A percentile compares a stretch with the other conserved stretches of the same genome.
phyloP scores from a whole-genome alignment of 2,797 vertebrate species.

The Sebastes paucispinis region DNA sequence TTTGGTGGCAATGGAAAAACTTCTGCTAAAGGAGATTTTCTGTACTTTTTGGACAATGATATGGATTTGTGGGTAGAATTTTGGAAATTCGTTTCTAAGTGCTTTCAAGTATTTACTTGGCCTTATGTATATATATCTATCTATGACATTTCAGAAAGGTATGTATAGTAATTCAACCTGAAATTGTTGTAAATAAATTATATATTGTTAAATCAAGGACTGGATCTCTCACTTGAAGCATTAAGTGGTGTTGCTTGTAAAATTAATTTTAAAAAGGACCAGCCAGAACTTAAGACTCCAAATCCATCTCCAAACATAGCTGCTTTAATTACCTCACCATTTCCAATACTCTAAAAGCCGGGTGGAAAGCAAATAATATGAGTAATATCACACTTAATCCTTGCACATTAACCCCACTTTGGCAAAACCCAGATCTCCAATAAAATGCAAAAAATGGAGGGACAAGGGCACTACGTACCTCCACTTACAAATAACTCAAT shows the following conservation, averaged over 20 bases:
- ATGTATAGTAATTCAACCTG: constrained; percentile 96
- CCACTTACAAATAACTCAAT: too few relatives aligned
- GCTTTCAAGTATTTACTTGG: constrained; percentile 93
- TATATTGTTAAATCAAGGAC: constrained; percentile 89
- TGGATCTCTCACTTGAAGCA: constrained; percentile 59
- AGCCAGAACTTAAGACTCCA: too few relatives aligned
- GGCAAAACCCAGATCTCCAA: too few relatives aligned
- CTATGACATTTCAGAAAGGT: constrained; percentile 90
- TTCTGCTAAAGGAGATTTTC: constrained; percentile 80
- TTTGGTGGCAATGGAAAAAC: constrained; percentile 84
- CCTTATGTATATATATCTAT: constrained; percentile 90
- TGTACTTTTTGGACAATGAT: constrained; percentile 88
- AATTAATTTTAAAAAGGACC: neutral
- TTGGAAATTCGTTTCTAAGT: constrained; percentile 92
- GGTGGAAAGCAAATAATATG: too few relatives aligned
- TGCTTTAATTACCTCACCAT: too few relatives aligned
- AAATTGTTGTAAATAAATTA: constrained; percentile 99
- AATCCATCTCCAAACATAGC: too few relatives aligned
- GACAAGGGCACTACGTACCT: too few relatives aligned
- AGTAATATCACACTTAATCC: too few relatives aligned
- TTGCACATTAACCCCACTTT: too few relatives aligned
- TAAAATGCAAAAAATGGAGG: too few relatives aligned
- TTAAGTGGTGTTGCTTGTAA: neutral
- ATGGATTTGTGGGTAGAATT: constrained; percentile 92
- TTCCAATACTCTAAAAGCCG: too few relatives aligned